Evolutionary conservation across 1,140 invertebrate species (phyloP).

Genomic region (Metopolophium dirhodum): DNA sequence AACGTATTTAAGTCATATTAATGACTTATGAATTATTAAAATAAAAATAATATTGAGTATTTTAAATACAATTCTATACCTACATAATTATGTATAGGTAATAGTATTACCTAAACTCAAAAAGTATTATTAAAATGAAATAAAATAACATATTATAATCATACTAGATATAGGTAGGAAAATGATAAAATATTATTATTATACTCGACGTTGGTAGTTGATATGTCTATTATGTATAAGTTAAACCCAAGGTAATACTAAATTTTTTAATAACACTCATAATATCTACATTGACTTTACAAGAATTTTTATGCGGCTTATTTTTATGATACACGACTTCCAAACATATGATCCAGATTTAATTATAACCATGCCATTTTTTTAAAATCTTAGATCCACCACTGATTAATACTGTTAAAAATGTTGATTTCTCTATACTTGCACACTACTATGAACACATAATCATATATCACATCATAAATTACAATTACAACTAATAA

Average conservation of each 20-base stretch:
- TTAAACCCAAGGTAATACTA: not conserved
- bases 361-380: not conserved
- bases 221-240: not conserved
- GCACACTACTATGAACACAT: not conserved
- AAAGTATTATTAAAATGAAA: not conserved
- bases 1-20: not conserved
- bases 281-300: not conserved
- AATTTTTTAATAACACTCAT: not conserved
- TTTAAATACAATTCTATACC: not conserved
- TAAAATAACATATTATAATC: not conserved
- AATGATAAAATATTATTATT: not conserved
- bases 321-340: not conserved
- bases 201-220: not conserved
- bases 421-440: not conserved
- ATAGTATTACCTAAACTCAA: not conserved
- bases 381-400: not conserved
- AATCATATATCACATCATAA: not conserved
- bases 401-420: not conserved
- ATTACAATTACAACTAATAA: not conserved
- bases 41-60: not conserved
- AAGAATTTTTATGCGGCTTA: not conserved
- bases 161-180: too few species aligned
- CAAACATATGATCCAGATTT: not conserved
- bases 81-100: too few species aligned
- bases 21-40: not conserved